Conservation (phyloP, 1,140 invertebrate genomes). For the Hetaerina americana region DNA sequence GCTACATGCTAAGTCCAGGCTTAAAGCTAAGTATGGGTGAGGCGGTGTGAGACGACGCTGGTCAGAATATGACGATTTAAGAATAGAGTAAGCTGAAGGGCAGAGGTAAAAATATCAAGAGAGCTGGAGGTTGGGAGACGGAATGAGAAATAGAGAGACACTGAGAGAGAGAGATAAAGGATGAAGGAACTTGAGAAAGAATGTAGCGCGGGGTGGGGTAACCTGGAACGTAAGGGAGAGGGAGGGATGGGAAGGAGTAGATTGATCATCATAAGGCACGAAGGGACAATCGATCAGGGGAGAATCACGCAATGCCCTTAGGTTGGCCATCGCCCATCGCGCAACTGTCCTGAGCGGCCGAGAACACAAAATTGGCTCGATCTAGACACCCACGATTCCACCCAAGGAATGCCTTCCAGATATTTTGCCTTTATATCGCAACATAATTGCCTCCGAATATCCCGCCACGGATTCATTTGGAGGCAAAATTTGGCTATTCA, state of each 20-base stretch:
- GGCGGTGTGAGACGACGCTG: too few relatives aligned
- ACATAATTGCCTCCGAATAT: too few relatives aligned
- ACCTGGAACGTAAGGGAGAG: background rate
- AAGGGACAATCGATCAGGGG: conserved; percentile 1
- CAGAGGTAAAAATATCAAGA: background rate
- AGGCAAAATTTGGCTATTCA: too few relatives aligned
- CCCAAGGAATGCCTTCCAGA: too few relatives aligned
- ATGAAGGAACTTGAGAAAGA: conserved; percentile 2
- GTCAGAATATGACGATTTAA: background rate
- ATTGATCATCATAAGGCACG: background rate
- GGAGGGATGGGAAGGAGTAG: background rate
- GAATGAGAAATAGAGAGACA: background rate
- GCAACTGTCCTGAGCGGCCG: background rate
- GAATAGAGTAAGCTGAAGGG: background rate
- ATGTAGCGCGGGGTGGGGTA: background rate
- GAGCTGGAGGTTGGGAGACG: background rate
- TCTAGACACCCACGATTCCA: too few relatives aligned
- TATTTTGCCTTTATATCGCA: too few relatives aligned
- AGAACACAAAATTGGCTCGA: background rate
- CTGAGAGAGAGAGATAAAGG: background rate
- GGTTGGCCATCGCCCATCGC: background rate
- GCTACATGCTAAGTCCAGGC: too few relatives aligned
- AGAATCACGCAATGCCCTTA: background rate
- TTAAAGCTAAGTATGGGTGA: too few relatives aligned
- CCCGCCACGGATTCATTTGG: too few relatives aligned